Conservation (phyloP, 2,113 vertebrate genomes). For the Ameiurus melas region DNA sequence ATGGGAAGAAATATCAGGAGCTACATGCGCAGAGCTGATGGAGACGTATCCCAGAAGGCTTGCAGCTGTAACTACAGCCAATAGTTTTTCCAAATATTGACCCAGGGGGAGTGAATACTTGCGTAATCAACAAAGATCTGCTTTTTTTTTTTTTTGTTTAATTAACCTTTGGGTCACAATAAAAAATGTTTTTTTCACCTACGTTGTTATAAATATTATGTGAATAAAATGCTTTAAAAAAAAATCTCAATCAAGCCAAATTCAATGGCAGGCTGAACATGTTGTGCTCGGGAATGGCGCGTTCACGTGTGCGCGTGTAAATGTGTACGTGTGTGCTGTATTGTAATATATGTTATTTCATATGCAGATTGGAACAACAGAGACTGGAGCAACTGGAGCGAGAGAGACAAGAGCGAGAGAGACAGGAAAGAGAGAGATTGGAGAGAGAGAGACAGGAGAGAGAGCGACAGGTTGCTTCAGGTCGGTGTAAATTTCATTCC, state of each 20-base stretch:
- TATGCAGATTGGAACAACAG: slow-evolving; percentile 71
- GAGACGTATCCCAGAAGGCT: not conserved
- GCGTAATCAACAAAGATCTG: not conserved
- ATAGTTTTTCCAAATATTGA: not conserved
- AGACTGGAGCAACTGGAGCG: slow-evolving; percentile 68
- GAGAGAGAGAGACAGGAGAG: slow-evolving; percentile 67
- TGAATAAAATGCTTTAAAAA: not conserved
- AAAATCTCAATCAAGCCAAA: not conserved
- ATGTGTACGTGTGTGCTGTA: not conserved
- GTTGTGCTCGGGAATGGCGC: not conserved
- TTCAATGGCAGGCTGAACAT: not conserved
- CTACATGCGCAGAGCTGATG: not conserved
- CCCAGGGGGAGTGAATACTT: not conserved
- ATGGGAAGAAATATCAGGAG: too few relatives aligned
- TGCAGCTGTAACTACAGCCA: not conserved
- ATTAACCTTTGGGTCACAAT: not conserved
- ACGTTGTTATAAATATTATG: not conserved
- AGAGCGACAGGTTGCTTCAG: slow-evolving; percentile 71
- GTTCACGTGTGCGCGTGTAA: not conserved
- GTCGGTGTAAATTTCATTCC: slow-evolving; percentile 53
- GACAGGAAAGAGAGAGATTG: slow-evolving; percentile 65
- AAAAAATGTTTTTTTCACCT: not conserved
- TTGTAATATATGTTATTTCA: not conserved
- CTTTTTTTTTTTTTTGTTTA: not conserved
- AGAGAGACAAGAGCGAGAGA: slow-evolving; percentile 69